Base-by-base conservation (phyloP, 2,888 invertebrate species). In the Drosophila nr. perissopoda region DNA sequence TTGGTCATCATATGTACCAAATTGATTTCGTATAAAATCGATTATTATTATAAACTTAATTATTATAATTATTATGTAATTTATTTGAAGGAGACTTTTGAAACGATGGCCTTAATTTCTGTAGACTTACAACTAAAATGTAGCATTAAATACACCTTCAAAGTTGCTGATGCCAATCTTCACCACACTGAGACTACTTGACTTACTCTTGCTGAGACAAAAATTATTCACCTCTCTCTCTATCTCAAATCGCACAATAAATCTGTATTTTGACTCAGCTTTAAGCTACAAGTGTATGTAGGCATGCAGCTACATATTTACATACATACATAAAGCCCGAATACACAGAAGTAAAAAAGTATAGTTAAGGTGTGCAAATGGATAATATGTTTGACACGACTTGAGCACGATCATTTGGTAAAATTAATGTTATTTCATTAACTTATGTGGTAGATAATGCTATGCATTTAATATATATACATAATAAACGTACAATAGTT, bases 231-330 rank as follows among this genome's bases (percentile, higher is more conserved):
- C 57, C 69, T 48, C 60, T 53, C 5, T 51, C 21, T 52, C 8
- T 53, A 11, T 56, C 48, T 68, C 52, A 11, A 56, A 52, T 36
- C 29, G 33, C 29, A 13, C 77, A 63, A 46, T 16, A 77, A 79
- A 79, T 81, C 72, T 65, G 78, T 72, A 81, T 79, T 76, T 68
- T 48, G 27, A 8, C 52, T 68, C 48, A 61, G 64, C 52, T 57
- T 60, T 16, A 74, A 27, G 34, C 21, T 42, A 40, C 38, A 16
- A 29, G 21, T 13, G 10, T 25, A 40, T 25, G 36, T 62, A 25
- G 33, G 13, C 27, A 27, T 62, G 10, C 18, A 16, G 38, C 16
- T 21, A 13, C 25, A 57, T 21, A 34, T 21, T 27, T 21, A 21
- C 49, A 53, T 31, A 52, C 27, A 56, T 53, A 48, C 11, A 46